Evolutionary conservation across 2,797 vertebrate genomes (phyloP), one percentile per base, ranked within the genome.

Genomic region (Discoglossus pictus): DNA sequence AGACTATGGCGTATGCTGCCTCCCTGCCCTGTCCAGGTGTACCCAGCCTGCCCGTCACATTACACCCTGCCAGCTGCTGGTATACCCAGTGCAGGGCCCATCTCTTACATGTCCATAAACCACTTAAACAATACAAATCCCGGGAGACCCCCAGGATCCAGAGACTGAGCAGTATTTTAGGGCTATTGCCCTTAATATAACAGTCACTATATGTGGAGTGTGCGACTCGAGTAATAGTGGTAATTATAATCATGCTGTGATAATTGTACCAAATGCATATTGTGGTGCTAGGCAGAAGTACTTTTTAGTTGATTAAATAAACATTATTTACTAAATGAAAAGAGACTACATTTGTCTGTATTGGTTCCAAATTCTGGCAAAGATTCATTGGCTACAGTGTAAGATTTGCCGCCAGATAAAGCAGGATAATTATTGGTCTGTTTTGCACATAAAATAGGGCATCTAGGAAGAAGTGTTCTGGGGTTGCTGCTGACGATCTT

Each of bases 271-370:
- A 43, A 70, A 35, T 50, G 68, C 60, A 63, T 63, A 50, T 70
- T 63, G 60, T 62, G 43, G 51, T 63, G 39, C 60, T 44, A 47
- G 18, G 8, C 23, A 61, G 12, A 68, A 61, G 56, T 53, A 60
- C 56, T 56, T 68, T 68, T 55, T 70, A 46, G 15, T 55, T 70
- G 60, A 63, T 70, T 70, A 63, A 62, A 55, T 50, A 70, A 63
- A 48, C 36, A 42, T 63, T 70, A 43, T 70, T 70, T 63, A 58
- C 52, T 24, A 70, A 70, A 63, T 63, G 46, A 51, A 69, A 58
- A 43, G 18, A 35, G 52, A 36, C 31, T 21, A 21, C 23, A 17
- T 13, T 39, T 27, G 11, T 40, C 18, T 40, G 15, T 39, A 21
- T 21, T 55, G 34, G 52, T 39, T 23, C 18, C 35, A 23, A 39